Conservation (phyloP, 1,140 invertebrate species). For the Cylas formicarius region DNA sequence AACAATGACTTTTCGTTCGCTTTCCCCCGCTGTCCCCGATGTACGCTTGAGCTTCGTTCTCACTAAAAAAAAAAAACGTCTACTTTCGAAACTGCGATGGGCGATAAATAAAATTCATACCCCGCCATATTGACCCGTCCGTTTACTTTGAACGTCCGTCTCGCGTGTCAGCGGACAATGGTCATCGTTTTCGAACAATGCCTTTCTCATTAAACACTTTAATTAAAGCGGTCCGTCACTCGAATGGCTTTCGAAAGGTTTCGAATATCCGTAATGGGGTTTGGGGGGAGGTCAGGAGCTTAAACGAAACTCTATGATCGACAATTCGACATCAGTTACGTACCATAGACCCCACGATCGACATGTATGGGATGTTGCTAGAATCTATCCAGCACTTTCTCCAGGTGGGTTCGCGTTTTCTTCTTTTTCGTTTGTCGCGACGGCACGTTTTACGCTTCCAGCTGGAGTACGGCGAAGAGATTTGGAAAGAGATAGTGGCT, state of each 20-base stretch:
- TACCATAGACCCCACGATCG: slow-evolving; percentile 9
- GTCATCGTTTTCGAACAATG: background rate
- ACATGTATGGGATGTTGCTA: slow-evolving; percentile 82
- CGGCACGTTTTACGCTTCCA: slow-evolving; percentile 36
- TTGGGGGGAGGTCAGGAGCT: no score
- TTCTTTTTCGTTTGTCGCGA: background rate
- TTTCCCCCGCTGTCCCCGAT: background rate
- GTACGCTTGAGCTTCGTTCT: background rate
- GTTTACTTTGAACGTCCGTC: no score
- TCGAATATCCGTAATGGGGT: no score
- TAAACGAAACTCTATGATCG: background rate
- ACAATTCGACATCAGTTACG: background rate
- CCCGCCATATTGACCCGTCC: no score
- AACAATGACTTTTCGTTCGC: background rate
- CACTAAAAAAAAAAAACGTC: background rate
- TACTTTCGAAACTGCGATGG: no score
- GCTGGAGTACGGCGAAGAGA: slow-evolving; percentile 73
- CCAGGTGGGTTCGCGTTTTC: slow-evolving; percentile 44
- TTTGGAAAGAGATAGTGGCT: slow-evolving; percentile 65
- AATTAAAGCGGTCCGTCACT: background rate
- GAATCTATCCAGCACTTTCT: slow-evolving; percentile 76
- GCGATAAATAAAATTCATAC: no score
- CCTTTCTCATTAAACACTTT: background rate
- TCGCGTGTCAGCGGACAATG: no score
- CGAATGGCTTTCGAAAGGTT: no score